phyloP scores from a whole-genome alignment of 2,888 invertebrate genomes.

The Ommatoiulus sabulosus region DNA sequence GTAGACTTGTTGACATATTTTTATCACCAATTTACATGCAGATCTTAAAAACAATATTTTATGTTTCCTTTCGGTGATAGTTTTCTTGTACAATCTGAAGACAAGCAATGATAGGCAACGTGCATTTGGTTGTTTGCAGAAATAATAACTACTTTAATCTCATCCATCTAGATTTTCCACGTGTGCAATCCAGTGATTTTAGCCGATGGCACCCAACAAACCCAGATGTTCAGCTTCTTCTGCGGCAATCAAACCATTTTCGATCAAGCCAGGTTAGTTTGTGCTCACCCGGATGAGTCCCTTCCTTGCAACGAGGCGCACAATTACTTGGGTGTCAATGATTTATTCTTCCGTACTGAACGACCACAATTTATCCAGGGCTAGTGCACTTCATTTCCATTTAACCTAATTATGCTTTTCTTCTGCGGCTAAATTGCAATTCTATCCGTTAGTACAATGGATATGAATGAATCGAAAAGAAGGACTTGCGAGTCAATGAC shows the following conservation, averaged over 20 bases:
- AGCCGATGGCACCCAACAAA: constrained; percentile 58
- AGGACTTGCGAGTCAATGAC: background rate
- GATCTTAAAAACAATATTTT: too few species aligned
- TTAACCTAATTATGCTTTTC: background rate
- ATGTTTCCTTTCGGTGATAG: too few species aligned
- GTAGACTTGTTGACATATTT: too few species aligned
- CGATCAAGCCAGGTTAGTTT: constrained; percentile 61
- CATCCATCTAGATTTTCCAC: constrained; percentile 59
- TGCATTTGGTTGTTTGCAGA: too few species aligned
- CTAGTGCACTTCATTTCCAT: background rate
- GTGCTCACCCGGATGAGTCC: constrained; percentile 44
- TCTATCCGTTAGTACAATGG: background rate
- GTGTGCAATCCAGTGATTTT: constrained; percentile 59
- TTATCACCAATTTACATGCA: too few species aligned
- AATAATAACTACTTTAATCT: background rate
- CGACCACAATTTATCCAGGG: constrained; percentile 54
- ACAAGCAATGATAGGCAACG: too few species aligned
- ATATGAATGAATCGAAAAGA: background rate
- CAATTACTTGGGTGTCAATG: constrained; percentile 53
- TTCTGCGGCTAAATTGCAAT: constrained; percentile 47
- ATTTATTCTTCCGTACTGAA: constrained; percentile 55
- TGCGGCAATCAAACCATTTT: constrained; percentile 62
- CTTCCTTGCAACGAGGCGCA: constrained; percentile 55
- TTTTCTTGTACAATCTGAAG: too few species aligned
- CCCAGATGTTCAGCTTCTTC: constrained; percentile 60